phyloP scores from a whole-genome alignment of 2,113 vertebrate species.

The Caranx ignobilis region DNA sequence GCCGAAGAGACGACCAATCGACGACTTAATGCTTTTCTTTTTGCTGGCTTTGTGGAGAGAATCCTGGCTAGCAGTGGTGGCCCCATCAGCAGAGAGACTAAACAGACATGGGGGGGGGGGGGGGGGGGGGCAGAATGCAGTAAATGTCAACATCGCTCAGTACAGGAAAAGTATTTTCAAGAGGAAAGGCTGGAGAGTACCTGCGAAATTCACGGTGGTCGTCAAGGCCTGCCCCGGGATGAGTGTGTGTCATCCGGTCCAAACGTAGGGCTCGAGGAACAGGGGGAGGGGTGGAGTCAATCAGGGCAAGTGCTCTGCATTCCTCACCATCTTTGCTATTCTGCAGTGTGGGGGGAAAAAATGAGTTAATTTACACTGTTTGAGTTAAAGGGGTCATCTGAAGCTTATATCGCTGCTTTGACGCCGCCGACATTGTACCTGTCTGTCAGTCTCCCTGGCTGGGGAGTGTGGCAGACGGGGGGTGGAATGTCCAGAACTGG shows the following conservation, averaged over 20 bases:
- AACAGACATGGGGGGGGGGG: neutral
- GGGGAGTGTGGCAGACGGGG: slow-evolving; percentile 91
- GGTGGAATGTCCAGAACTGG: slow-evolving; percentile 93
- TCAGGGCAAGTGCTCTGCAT: slow-evolving; percentile 86
- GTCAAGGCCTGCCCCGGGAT: slow-evolving; percentile 89
- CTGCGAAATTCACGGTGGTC: slow-evolving; percentile 91
- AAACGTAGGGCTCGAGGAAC: slow-evolving; percentile 91
- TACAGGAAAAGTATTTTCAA: neutral
- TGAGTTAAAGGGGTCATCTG: neutral
- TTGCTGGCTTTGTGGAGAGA: slow-evolving; percentile 94
- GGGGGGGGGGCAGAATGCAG: neutral
- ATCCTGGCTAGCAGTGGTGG: slow-evolving; percentile 88
- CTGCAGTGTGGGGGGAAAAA: slow-evolving; percentile 68
- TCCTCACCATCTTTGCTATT: slow-evolving; percentile 92
- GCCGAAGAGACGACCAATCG: slow-evolving; percentile 93
- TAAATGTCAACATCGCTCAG: neutral
- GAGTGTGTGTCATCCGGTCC: slow-evolving; percentile 92
- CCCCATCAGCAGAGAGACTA: slow-evolving; percentile 86
- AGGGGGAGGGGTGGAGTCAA: slow-evolving; percentile 88
- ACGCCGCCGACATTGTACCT: slow-evolving; percentile 67
- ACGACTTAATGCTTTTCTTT: slow-evolving; percentile 97
- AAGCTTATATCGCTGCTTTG: neutral
- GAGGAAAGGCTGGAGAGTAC: slow-evolving; percentile 61
- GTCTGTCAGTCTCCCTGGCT: slow-evolving; percentile 88
- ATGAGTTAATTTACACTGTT: neutral